Conservation (phyloP, 2,113 vertebrate genomes). For the Malurus alboscapulatus region DNA sequence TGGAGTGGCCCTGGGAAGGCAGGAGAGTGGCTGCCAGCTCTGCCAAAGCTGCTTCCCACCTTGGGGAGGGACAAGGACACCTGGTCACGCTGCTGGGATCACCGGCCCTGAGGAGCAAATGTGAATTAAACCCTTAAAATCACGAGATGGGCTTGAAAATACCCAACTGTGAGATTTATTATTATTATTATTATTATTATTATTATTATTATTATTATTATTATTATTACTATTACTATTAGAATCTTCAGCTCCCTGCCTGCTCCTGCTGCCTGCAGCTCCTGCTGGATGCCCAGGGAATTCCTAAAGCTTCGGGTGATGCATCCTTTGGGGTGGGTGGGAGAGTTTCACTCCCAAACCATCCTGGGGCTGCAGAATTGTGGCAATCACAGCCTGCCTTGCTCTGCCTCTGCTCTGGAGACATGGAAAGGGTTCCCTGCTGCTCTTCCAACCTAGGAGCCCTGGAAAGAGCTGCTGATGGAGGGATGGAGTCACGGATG, state of each 20-base stretch:
- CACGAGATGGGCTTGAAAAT: background rate
- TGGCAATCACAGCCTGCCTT: fast-evolving
- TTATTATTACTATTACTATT: too few species aligned
- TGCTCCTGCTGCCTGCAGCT: background rate
- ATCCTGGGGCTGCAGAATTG: background rate
- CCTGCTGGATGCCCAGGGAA: background rate
- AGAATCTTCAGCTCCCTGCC: background rate
- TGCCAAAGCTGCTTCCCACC: background rate
- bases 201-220: too few species aligned
- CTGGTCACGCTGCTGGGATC: background rate
- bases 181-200: background rate
- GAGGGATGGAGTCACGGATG: background rate
- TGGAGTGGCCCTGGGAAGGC: background rate
- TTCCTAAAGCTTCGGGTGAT: background rate
- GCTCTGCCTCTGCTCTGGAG: fast-evolving
- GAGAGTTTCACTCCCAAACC: background rate
- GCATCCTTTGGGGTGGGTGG: fast-evolving
- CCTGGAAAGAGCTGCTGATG: background rate
- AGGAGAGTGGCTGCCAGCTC: background rate
- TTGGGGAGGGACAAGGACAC: background rate
- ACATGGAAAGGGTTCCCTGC: background rate
- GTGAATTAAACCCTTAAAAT: background rate
- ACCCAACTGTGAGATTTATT: background rate
- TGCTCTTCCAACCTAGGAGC: background rate
- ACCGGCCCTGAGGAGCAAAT: background rate